phyloP scores from a whole-genome alignment of 2,113 vertebrate genomes.

The Dasyurus viverrinus region DNA sequence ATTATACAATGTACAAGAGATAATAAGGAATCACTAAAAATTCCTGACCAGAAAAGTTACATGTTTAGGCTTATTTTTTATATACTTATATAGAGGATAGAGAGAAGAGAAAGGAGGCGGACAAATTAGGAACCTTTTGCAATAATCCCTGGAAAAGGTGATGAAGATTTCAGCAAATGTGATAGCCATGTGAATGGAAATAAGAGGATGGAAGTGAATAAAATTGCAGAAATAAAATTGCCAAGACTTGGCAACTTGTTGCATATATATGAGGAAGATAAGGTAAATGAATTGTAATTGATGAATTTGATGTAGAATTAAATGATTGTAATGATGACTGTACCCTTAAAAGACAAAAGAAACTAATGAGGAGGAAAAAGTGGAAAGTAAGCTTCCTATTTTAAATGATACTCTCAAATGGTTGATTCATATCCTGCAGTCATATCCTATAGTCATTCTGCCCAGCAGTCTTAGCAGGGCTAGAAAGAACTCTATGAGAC shows the following conservation, averaged over 20 bases:
- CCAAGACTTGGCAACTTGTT: neutral
- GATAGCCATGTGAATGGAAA: neutral
- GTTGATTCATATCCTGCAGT: neutral
- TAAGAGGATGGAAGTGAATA: neutral
- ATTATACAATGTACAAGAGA: neutral
- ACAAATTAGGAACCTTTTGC: neutral
- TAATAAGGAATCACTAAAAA: neutral
- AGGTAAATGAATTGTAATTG: neutral
- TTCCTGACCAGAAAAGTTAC: neutral
- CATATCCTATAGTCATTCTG: neutral
- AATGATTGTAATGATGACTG: neutral
- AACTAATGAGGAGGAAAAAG: neutral
- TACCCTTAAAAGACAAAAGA: neutral
- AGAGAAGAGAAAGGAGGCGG: neutral
- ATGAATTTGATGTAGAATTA: neutral
- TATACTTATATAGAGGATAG: neutral
- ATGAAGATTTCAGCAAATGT: neutral
- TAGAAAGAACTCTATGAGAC: neutral
- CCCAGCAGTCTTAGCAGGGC: neutral
- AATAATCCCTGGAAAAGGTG: neutral
- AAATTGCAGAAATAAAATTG: neutral
- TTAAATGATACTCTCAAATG: neutral
- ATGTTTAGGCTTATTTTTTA: neutral
- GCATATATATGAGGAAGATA: neutral
- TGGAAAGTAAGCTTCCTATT: neutral